These are phyloP conservation scores for Gymnorhina tibicen DNA, from an alignment of 2,113 vertebrate species.

Conservation along the genomic window DNA sequence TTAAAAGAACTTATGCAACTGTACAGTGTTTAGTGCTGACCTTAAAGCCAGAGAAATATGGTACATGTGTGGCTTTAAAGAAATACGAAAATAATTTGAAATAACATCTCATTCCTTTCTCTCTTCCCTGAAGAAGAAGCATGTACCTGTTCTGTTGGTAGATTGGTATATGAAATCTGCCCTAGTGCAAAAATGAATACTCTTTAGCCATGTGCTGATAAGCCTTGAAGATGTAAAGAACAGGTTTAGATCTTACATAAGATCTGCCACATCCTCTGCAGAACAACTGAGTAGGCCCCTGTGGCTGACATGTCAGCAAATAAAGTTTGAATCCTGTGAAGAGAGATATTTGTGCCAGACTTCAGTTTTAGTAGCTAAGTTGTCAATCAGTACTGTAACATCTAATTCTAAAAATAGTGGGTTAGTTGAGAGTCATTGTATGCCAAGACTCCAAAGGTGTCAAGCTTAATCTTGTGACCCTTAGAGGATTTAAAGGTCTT, in stretches of 20 bases:
- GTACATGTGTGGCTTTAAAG: not conserved
- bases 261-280: not conserved
- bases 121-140: not conserved
- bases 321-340: not conserved
- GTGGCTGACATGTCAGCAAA: not conserved
- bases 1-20: not conserved
- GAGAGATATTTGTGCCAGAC: not conserved
- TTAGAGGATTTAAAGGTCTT: constrained; percentile 2
- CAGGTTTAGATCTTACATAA: not conserved
- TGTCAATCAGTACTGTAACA: not conserved
- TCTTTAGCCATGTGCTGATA: not conserved
- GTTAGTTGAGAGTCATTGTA: not conserved
- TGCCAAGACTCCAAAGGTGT: not conserved
- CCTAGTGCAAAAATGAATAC: not conserved
- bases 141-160: not conserved
- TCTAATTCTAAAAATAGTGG: not conserved
- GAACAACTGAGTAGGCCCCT: not conserved
- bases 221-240: not conserved
- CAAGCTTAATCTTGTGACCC: not conserved
- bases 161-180: not conserved
- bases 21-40: not conserved
- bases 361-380: constrained; percentile 21
- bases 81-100: not conserved
- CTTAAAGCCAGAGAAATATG: not conserved
- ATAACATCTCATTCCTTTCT: not conserved